These are phyloP conservation scores for Brachypteracias leptosomus DNA, from an alignment of 2,113 vertebrate species.

Conservation along the genomic window DNA sequence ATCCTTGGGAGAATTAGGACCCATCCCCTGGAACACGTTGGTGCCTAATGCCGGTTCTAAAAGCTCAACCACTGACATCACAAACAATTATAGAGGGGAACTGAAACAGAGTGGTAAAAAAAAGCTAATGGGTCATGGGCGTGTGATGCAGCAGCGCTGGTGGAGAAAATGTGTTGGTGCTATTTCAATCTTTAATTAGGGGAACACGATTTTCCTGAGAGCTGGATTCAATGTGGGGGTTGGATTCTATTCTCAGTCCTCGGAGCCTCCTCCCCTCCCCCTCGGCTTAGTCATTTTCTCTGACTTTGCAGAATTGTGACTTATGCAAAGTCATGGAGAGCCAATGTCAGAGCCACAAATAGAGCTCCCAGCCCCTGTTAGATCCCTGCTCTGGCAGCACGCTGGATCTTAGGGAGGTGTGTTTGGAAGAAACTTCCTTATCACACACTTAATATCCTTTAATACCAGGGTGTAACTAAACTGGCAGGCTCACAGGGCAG, in stretches of 20 bases:
- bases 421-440: not conserved
- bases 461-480: not conserved
- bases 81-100: not conserved
- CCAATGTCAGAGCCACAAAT: not conserved
- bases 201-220: not conserved
- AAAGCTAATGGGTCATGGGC: not conserved
- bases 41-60: not conserved
- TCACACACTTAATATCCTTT: not conserved
- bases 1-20: not conserved
- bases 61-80: conserved; percentile 23
- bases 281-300: not conserved
- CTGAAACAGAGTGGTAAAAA: conserved; percentile 15
- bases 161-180: conserved; percentile 12
- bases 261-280: not conserved
- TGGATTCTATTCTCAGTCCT: conserved; percentile 22
- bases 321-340: conserved; percentile 19
- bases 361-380: not conserved
- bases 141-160: conserved; percentile 2
- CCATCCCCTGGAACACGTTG: not conserved
- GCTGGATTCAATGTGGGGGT: not conserved
- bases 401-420: not conserved
- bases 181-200: conserved; percentile 24
- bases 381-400: not conserved
- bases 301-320: conserved; percentile 48
- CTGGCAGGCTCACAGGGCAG: not conserved